Evolutionary conservation across 1,140 invertebrate genomes (phyloP), one percentile per base, ranked within the genome.

Genomic region (Lanistes nyassanus): DNA sequence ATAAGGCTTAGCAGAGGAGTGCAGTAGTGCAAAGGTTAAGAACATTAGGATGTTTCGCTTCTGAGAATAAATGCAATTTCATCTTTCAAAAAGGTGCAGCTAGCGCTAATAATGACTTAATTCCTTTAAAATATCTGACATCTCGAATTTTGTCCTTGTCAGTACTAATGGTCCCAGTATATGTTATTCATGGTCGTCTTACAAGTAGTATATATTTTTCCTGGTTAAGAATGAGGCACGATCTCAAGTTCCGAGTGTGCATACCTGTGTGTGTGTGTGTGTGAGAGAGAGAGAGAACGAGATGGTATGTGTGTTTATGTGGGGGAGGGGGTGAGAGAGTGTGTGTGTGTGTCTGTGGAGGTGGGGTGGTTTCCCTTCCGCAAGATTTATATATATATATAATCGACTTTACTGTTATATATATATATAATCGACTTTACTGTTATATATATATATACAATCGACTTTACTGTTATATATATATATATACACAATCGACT

Each of bases 231-330:
- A n/a, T 55, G 53, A 16, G 53, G 53, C n/a, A n/a, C n/a, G 53
- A 16, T 13, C n/a, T 13, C n/a, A n/a, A 16, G 53, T 55, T 39
- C 21, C 47, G 16, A 39, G 26, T 66, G 36, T 66, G 16, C 47
- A 34, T 66, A 39, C 26, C 36, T 39, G 64, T 39, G 64, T 39
- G 64, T 21, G 64, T 3, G 7, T 2, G 34, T 39, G 64, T 39
- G 64, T 39, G 64, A 3, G 34, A 39, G 64, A 16, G 21, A 23
- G 64, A 9, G 34, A 23, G 64, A 21, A n/a, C 26, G 64, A 21
- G 64, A 39, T 3, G 21, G 34, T 66, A 39, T 66, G 64, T 37
- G 64, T 66, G 64, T 66, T 36, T 66, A n/a, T n/a, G n/a, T n/a
- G n/a, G n/a, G n/a, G n/a, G n/a, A n/a, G n/a, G n/a, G n/a, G n/a